Percentiles rank a stretch among this genome's conserved stretches.
These are phyloP conservation scores for Dermolepida albohirtum DNA, from an alignment of 2,888 invertebrate species.

Conservation along the genomic window DNA sequence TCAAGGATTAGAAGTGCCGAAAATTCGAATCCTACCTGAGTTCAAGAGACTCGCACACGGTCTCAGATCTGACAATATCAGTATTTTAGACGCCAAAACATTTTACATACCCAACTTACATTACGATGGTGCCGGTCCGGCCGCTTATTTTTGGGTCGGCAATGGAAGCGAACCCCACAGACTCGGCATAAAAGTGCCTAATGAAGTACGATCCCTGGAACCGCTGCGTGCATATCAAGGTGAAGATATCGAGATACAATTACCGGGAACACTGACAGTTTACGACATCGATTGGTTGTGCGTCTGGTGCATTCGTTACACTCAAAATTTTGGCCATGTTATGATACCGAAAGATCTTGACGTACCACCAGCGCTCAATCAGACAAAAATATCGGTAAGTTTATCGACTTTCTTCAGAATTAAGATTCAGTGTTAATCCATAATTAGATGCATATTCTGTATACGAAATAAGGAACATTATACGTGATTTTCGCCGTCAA, in stretches of 20 bases:
- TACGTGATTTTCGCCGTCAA: too few species aligned
- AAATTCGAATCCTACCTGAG: conserved; percentile 84
- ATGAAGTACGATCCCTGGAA: conserved; percentile 86
- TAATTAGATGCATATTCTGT: not conserved
- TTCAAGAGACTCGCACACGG: conserved; percentile 90
- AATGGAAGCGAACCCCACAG: conserved; percentile 84
- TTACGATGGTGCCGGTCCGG: conserved; percentile 92
- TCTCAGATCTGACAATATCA: conserved; percentile 90
- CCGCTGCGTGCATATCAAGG: conserved; percentile 89
- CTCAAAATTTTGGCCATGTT: conserved; percentile 92
- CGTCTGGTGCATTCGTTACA: conserved; percentile 91
- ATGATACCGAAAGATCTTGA: conserved; percentile 87
- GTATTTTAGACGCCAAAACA: conserved; percentile 90
- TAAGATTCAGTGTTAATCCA: not conserved
- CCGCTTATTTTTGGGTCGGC: conserved; percentile 96
- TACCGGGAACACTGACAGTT: conserved; percentile 86
- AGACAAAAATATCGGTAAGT: conserved; percentile 90
- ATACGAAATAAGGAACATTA: too few species aligned
- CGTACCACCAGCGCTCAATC: conserved; percentile 90
- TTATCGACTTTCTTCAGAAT: not conserved
- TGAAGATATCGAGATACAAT: conserved; percentile 90
- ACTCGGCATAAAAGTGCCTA: conserved; percentile 88
- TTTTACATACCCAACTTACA: conserved; percentile 93
- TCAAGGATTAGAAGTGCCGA: conserved; percentile 80
- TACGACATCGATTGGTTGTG: conserved; percentile 93